Conservation (phyloP, 2,113 vertebrate genomes). For the Anthoscopus minutus region DNA sequence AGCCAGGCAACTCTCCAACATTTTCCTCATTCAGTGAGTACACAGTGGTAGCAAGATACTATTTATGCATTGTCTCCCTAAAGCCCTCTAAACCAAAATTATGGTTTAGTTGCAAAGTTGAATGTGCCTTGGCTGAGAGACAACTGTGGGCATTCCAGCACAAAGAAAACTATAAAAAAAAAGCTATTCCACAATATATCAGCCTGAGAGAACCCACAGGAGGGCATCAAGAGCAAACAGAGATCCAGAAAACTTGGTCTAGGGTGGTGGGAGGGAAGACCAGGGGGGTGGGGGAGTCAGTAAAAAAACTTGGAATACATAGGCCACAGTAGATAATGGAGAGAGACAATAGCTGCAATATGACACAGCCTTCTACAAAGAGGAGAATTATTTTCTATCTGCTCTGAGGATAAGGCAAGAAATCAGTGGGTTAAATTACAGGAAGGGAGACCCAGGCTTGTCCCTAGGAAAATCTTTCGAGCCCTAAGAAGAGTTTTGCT, state of each 20-base stretch:
- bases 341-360: not conserved
- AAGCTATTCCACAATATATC: not conserved
- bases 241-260: not conserved
- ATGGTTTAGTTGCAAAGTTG: not conserved
- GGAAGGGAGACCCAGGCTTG: not conserved
- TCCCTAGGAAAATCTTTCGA: not conserved
- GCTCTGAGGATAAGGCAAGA: not conserved
- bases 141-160: not conserved
- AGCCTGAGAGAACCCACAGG: not conserved
- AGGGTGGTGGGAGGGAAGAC: not conserved
- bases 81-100: constrained; percentile 37
- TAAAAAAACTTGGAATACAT: not conserved
- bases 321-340: not conserved
- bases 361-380: not conserved
- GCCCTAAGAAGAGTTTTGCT: not conserved
- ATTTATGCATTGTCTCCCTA: constrained; percentile 24
- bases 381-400: not conserved
- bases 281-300: not conserved
- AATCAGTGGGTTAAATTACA: not conserved
- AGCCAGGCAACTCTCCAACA: constrained; percentile 16
- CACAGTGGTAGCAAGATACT: not conserved
- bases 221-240: not conserved
- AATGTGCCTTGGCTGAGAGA: constrained; percentile 33
- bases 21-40: constrained; percentile 5
- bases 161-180: not conserved